Evolutionary conservation across 2,888 invertebrate species (phyloP).

Genomic region (Cryptosula pallasiana): DNA sequence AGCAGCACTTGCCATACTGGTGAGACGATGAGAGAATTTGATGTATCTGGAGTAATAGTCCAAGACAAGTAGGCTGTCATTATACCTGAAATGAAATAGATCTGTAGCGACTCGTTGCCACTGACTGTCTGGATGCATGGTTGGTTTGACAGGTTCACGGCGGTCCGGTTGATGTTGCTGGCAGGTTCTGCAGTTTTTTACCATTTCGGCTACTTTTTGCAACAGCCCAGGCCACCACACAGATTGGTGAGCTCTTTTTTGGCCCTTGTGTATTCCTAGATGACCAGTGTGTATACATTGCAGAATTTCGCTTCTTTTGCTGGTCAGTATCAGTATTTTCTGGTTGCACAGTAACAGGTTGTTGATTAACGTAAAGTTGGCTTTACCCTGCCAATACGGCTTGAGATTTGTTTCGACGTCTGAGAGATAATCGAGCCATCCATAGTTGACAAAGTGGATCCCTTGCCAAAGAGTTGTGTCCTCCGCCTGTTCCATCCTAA

Average conservation of each 20-base stretch:
- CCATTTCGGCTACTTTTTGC: background rate
- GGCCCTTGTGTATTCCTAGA: background rate
- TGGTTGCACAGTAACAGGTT: background rate
- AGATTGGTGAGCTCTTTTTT: background rate
- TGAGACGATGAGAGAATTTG: no score
- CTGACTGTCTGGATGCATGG: background rate
- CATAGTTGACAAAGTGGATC: no score
- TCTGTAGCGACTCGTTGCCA: background rate
- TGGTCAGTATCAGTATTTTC: background rate
- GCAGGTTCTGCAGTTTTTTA: background rate
- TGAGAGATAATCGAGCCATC: background rate
- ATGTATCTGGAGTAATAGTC: background rate
- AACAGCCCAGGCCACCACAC: background rate
- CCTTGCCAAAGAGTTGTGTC: no score
- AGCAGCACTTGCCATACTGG: no score
- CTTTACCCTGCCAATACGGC: background rate
- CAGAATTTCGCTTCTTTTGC: background rate
- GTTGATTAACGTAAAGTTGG: background rate
- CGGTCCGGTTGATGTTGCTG: background rate
- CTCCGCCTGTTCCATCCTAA: background rate
- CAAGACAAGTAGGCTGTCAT: background rate
- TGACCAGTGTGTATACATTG: background rate
- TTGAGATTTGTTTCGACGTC: background rate
- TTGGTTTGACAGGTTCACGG: background rate
- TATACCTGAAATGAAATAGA: background rate